Base-by-base conservation (phyloP, 2,797 vertebrate species). In the Urophycis tenuis region DNA sequence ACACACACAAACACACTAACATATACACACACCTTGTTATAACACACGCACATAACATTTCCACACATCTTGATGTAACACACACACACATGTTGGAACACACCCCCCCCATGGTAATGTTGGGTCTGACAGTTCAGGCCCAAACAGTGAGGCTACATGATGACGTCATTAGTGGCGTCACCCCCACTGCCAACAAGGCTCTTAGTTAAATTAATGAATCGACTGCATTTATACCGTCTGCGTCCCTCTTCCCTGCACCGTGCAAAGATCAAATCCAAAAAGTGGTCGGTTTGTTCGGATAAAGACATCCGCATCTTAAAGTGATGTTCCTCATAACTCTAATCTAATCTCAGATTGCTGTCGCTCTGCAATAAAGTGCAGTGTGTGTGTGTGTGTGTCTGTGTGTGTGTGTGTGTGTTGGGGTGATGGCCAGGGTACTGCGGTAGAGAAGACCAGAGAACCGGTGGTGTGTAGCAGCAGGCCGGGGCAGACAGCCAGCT, bases 41-140 rank as follows among this genome's bases (percentile, higher is more conserved):
- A 67, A 49, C 76, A 71, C 70, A 71, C 31, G 17, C 31, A 71
- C 14, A n/a, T n/a, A n/a, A n/a, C n/a, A n/a, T n/a, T n/a, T 19
- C n/a, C n/a, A n/a, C n/a, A n/a, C n/a, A n/a, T n/a, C n/a, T n/a
- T n/a, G n/a, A n/a, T n/a, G n/a, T n/a, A n/a, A 64, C 71, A 74
- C 45, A 60, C 17, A 49, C 33, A 72, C 71, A 72, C 33, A 39
- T n/a, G n/a, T n/a, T n/a, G n/a, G n/a, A 19, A 73, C 11, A 32
- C 29, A 32, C 25, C 67, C 71, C 11, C 15, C 7, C 71, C n/a
- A 36, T 7, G 5, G 17, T 53, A 53, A 7, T 19, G 45, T 53
- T 53, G 19, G 17, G 8, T 22, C 45, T 19, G 4, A n/a, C 12
- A 53, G 12, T 53, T 53, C 45, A 22, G 45, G 19, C 45, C 17